These are phyloP conservation scores for Habropoda laboriosa DNA, from an alignment of 1,140 invertebrate species.

Conservation along the genomic window DNA sequence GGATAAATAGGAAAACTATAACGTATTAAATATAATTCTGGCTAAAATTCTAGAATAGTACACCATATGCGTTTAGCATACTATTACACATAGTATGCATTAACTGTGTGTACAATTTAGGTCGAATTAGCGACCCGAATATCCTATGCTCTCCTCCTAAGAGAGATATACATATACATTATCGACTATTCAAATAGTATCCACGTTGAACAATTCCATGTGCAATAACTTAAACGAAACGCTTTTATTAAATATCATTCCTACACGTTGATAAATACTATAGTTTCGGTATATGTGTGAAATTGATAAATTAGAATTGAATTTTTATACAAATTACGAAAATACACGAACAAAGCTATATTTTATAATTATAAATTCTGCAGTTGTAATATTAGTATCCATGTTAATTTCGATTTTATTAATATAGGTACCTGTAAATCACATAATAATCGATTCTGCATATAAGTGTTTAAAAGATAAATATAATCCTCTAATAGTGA, in stretches of 20 bases:
- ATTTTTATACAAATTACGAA: not conserved
- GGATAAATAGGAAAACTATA: not conserved
- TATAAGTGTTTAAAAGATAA: not conserved
- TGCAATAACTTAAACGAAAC: not conserved
- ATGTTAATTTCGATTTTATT: no score
- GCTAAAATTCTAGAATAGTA: not conserved
- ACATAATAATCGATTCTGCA: no score
- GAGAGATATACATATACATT: not conserved
- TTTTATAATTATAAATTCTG: no score
- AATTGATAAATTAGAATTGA: not conserved
- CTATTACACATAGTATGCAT: conserved; percentile 8
- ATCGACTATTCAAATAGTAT: not conserved
- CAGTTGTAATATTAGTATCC: no score
- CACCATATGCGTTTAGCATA: not conserved
- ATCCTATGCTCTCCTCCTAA: conserved; percentile 3
- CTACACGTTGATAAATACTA: not conserved
- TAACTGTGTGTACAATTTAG: conserved; percentile 27
- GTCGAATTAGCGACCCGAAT: conserved; percentile 24
- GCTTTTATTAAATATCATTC: not conserved
- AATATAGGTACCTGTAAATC: no score
- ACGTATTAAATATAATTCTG: not conserved
- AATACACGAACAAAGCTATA: not conserved
- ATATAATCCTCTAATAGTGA: not conserved
- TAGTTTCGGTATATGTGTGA: not conserved
- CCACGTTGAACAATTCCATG: not conserved